Evolutionary conservation across 2,113 vertebrate species (phyloP), one percentile per base, ranked within the genome.

Genomic region (Callaeas wilsoni): DNA sequence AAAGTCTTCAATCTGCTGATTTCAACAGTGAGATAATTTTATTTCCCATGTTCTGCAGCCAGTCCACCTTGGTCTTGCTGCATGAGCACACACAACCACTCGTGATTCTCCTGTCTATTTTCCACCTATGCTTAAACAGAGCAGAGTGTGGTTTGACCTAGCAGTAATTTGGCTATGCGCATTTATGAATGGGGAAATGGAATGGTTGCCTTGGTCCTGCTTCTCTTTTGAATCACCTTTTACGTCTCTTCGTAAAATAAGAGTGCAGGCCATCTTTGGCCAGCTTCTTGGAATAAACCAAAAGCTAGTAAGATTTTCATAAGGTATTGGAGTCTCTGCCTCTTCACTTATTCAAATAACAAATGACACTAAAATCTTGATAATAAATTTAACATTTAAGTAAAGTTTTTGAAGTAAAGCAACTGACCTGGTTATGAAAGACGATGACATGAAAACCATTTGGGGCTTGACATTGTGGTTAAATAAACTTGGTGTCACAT

Each of bases 31-130:
- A 74, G n/a, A 27, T 60, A 4, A 52, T 37, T 60, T 75, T 29
- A 39, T 85, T 83, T 81, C 42, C 52, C 47, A 4, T 1, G 7
- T 49, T 82, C 49, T 74, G 56, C n/a, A 63, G 56, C 39, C 59
- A 53, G 62, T 42, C 37, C 47, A 30, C 21, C 52, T 70, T 53
- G 60, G 20, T 35, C 32, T 67, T 7, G 2, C 56, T 5, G 11
- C 41, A 64, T 0, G 0, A 55, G 35, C 44, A 25, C 35, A 50
- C 18, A 71, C 0, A 4, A 29, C 12, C 4, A 0, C 35, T 37
- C 2, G 2, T 22, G 30, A 30, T 42, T 73, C 59, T 73, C 33
- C 10, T 22, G 6, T 20, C 41, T 39, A 1, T 50, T 57, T 94
- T 23, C 33, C 4, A 9, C 56, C 49, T n/a, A 6, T 5, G 12